Conservation (phyloP, 2,888 invertebrate genomes). For the Ectemnius continuus region DNA sequence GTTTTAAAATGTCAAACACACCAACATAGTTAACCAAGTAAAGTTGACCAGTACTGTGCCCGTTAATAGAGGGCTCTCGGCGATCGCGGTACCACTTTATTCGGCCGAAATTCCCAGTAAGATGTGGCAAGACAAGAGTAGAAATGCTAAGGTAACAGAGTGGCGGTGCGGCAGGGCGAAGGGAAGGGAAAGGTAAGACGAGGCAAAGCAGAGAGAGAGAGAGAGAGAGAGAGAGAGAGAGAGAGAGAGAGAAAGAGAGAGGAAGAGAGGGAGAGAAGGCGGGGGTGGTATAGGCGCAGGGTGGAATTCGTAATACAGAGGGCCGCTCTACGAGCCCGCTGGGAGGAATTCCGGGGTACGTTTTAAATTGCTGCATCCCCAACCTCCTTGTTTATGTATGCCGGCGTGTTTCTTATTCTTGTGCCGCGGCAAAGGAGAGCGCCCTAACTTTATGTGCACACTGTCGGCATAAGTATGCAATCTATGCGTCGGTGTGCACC, state of each 20-base stretch:
- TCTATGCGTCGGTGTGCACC: constrained; percentile 63
- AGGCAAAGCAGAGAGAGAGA: too few species aligned
- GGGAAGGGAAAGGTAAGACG: constrained; percentile 35
- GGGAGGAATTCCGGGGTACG: constrained; percentile 79
- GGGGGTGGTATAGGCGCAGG: constrained; percentile 42
- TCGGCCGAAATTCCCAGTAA: constrained; percentile 62
- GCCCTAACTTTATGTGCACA: constrained; percentile 77
- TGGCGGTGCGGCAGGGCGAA: constrained; percentile 4
- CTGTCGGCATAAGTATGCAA: constrained; percentile 76
- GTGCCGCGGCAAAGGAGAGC: constrained; percentile 72
- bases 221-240: constrained; percentile 18
- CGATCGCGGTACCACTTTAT: constrained; percentile 61
- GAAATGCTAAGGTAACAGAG: constrained; percentile 1
- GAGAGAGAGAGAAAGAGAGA: constrained; percentile 14
- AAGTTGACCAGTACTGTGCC: background rate
- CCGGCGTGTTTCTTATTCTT: constrained; percentile 78
- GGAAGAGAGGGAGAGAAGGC: constrained; percentile 18
- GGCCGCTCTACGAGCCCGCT: constrained; percentile 77
- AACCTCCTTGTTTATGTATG: constrained; percentile 78
- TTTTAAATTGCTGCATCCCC: constrained; percentile 79
- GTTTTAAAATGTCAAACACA: background rate
- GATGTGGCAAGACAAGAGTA: constrained; percentile 39
- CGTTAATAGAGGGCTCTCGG: constrained; percentile 42
- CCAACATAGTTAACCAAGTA: constrained; percentile 14
- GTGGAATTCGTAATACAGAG: constrained; percentile 77